These are phyloP conservation scores for Pheucticus melanocephalus DNA, from an alignment of 2,113 vertebrate species.

Conservation along the genomic window DNA sequence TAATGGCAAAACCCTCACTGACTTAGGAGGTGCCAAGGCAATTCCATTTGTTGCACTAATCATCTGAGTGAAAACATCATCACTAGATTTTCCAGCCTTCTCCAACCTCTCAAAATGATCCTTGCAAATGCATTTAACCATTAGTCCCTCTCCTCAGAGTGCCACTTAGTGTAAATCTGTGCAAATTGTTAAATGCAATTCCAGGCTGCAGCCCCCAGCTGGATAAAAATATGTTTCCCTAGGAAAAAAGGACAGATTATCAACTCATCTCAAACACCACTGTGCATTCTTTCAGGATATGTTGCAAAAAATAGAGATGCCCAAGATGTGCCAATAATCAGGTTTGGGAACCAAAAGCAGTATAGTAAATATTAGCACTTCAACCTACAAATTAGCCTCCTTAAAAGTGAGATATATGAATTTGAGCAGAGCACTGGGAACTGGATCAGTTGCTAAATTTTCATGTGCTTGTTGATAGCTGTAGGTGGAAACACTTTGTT, in stretches of 20 bases:
- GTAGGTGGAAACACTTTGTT: not conserved
- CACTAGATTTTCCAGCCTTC: not conserved
- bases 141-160: not conserved
- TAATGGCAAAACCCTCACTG: not conserved
- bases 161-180: not conserved
- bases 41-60: not conserved
- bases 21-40: not conserved
- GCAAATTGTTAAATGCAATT: not conserved
- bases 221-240: not conserved
- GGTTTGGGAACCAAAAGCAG: not conserved
- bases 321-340: accelerated
- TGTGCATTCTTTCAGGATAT: accelerated
- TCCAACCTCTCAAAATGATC: not conserved
- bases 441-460: not conserved
- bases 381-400: not conserved
- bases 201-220: not conserved
- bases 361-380: not conserved
- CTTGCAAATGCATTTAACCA: not conserved
- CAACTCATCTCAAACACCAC: not conserved
- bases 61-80: not conserved
- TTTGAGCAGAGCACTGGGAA: not conserved
- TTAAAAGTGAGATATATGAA: not conserved
- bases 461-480: not conserved
- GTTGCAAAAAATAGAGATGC: accelerated
- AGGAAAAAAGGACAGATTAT: not conserved